Base-by-base conservation (phyloP, 2,113 vertebrate species). In the Corythornis vintsioides region DNA sequence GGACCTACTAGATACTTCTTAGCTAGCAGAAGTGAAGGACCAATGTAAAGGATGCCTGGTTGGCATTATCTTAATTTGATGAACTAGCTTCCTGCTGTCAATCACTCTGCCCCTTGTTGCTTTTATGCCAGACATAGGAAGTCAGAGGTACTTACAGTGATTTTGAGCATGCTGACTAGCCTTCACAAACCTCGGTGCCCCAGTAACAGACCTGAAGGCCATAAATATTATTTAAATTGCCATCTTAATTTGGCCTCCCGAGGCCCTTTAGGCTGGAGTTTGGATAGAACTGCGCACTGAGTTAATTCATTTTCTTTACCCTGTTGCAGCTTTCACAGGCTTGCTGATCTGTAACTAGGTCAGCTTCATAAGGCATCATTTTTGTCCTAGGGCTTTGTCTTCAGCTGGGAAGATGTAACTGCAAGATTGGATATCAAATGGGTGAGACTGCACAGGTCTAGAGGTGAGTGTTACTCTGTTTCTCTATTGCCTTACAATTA, bases 321-420 rank as follows among this genome's bases (percentile, higher is more conserved):
- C 50, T 70, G 28, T 70, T 84, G 33, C 78, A 83, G 74, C 31
- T 75, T 88, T 89, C 42, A 76, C 50, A 47, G 86, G 59, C 59
- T 90, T 73, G 70, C 81, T 91, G 55, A 66, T 87, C 60, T 87
- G 21, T 87, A 87, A 86, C 74, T 93, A 82, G 84, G 81, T 76
- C 63, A 59, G 67, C 64, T 85, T 84, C 74, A 75, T 73, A 88
- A 96, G 73, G 52, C 50, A 63, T 65, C 2, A 5, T 87, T 85
- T 87, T 65, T 70, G 20, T 79, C 77, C 59, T 57, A 57, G n/a
- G 31, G 24, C 67, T 82, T 90, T 72, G 50, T 82, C 74, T 92
- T 89, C 26, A 21, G 7, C 35, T 79, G 45, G 29, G 28, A 78
- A 81, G 66, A 63, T 3, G 4, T 33, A 55, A 42, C 2, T 10